Conservation (phyloP, 1,140 invertebrate genomes). For the Cardiocondyla obscurior region DNA sequence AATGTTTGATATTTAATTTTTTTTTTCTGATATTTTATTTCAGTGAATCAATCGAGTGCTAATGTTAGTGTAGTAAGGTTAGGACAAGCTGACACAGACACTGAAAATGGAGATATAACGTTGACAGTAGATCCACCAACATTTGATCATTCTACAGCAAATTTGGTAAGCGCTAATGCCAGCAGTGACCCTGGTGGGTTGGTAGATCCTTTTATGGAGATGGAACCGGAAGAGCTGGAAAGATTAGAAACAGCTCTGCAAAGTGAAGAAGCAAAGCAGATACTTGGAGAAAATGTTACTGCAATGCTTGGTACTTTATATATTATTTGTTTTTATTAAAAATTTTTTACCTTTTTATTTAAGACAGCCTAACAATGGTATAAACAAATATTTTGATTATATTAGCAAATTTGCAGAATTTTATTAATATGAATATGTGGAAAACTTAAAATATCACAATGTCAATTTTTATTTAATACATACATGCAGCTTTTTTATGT, state of each 20-base stretch:
- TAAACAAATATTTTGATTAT: background rate
- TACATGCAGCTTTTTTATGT: slow-evolving; percentile 1
- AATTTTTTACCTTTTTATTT: background rate
- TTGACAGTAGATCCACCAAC: slow-evolving; percentile 80
- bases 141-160: slow-evolving; percentile 61
- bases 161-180: slow-evolving; percentile 42
- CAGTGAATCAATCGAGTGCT: slow-evolving; percentile 83
- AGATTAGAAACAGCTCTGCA: slow-evolving; percentile 85
- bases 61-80: slow-evolving; percentile 84
- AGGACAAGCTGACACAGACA: slow-evolving; percentile 78
- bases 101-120: slow-evolving; percentile 79
- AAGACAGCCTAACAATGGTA: background rate
- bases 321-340: slow-evolving; percentile 32
- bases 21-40: slow-evolving; percentile 61
- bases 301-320: slow-evolving; percentile 83
- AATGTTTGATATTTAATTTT: background rate
- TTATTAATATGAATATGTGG: background rate
- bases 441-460: background rate
- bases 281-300: slow-evolving; percentile 85
- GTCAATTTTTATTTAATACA: background rate
- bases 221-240: slow-evolving; percentile 86
- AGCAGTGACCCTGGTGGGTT: slow-evolving; percentile 72
- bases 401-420: background rate
- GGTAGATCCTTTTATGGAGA: slow-evolving; percentile 85
- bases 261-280: slow-evolving; percentile 86